Conservation (phyloP, 2,113 vertebrate genomes). For the Lamprotornis superbus region DNA sequence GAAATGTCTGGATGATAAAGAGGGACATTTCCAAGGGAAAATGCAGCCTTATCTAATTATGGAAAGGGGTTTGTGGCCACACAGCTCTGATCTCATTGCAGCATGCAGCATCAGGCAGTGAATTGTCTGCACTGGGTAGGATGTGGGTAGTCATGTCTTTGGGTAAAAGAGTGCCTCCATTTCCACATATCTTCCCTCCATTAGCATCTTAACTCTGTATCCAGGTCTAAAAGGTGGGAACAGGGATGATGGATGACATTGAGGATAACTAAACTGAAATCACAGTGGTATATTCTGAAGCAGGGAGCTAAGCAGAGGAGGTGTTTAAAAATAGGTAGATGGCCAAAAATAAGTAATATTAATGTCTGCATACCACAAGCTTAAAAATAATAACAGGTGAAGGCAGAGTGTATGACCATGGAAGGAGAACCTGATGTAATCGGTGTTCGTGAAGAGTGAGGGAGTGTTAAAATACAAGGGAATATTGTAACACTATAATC, state of each 20-base stretch:
- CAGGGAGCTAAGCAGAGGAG: neutral
- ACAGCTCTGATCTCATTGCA: neutral
- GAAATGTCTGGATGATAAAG: neutral
- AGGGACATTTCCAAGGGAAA: slow-evolving; percentile 8
- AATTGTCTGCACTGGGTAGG: neutral
- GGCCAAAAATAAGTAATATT: neutral
- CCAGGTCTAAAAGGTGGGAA: neutral
- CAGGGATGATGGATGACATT: neutral
- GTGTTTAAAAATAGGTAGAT: neutral
- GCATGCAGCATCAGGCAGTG: neutral
- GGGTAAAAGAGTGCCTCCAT: neutral
- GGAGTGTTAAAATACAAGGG: slow-evolving; percentile 5
- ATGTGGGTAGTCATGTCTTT: neutral
- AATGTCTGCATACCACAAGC: neutral
- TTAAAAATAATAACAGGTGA: neutral
- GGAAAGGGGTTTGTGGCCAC: neutral
- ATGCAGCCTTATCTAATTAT: slow-evolving; percentile 15
- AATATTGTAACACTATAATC: neutral
- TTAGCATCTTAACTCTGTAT: neutral
- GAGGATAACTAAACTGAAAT: neutral
- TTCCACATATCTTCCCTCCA: neutral
- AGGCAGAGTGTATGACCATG: neutral
- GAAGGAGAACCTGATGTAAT: neutral
- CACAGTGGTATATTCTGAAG: neutral
- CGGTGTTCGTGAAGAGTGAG: neutral